Conservation (phyloP, 1,140 invertebrate genomes). For the Choristoneura fumiferana region DNA sequence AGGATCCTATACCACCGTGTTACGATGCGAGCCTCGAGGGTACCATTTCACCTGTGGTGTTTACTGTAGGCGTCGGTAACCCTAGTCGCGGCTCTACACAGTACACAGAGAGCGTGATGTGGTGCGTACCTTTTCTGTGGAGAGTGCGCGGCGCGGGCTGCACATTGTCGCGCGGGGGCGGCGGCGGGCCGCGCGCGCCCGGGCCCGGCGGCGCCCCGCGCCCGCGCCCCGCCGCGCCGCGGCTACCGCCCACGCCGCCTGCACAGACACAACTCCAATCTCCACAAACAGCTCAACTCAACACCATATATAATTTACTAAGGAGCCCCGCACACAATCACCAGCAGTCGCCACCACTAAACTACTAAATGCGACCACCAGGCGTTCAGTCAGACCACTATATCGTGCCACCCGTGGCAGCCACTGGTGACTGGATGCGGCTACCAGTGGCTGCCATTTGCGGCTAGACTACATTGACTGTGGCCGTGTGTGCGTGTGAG, state of each 20-base stretch:
- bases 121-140: slow-evolving; percentile 54
- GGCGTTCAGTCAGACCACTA: no score
- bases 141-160: slow-evolving; percentile 60
- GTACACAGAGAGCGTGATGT: slow-evolving; percentile 21
- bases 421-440: no score
- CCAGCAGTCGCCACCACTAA: no score
- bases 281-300: no score
- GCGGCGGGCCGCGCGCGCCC: slow-evolving; percentile 88
- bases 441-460: no score
- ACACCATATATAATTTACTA: no score
- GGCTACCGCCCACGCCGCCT: slow-evolving; percentile 81
- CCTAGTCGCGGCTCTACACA: slow-evolving; percentile 13
- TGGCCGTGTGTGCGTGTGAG: no score
- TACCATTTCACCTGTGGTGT: not conserved
- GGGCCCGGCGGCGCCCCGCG: slow-evolving; percentile 81
- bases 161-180: slow-evolving; percentile 86
- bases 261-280: slow-evolving; percentile 23
- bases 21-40: slow-evolving; percentile 13
- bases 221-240: slow-evolving; percentile 82
- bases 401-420: no score
- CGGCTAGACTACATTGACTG: no score
- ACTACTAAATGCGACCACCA: no score
- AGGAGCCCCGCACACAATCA: no score
- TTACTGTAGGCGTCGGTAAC: not conserved
- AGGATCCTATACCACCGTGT: slow-evolving; percentile 15